phyloP scores from a whole-genome alignment of 2,113 vertebrate species.

The Agapornis roseicollis region DNA sequence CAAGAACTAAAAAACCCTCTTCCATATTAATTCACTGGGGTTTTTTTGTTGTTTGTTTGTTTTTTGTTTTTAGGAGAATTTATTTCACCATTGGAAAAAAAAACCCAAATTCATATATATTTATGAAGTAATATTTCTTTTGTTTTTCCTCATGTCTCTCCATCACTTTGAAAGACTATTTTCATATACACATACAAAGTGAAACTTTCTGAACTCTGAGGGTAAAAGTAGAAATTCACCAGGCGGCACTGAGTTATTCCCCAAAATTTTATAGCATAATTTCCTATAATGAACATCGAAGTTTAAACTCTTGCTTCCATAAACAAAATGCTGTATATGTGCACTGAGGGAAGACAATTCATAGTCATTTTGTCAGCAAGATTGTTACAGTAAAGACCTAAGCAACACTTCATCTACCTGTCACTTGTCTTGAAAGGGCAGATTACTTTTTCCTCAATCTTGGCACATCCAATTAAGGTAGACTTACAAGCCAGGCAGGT shows the following conservation, averaged over 20 bases:
- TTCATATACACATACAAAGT: background rate
- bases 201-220: background rate
- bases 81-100: background rate
- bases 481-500: slow-evolving; percentile 76
- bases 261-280: background rate
- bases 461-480: slow-evolving; percentile 80
- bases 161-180: background rate
- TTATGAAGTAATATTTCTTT: background rate
- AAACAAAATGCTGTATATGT: slow-evolving; percentile 35
- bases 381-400: slow-evolving; percentile 70
- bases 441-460: slow-evolving; percentile 78
- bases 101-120: fast-evolving
- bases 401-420: slow-evolving; percentile 76
- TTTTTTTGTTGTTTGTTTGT: too few species aligned
- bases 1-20: background rate
- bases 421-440: slow-evolving; percentile 76
- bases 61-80: fast-evolving
- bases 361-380: slow-evolving; percentile 76
- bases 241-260: background rate
- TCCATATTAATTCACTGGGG: fast-evolving
- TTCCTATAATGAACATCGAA: slow-evolving; percentile 27
- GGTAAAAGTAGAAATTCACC: background rate
- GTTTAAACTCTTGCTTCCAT: slow-evolving; percentile 1
- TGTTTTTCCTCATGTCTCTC: background rate
- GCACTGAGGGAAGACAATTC: slow-evolving; percentile 66